phyloP scores from a whole-genome alignment of 2,888 invertebrate genomes.

The Himalopsyche kuldschensis region DNA sequence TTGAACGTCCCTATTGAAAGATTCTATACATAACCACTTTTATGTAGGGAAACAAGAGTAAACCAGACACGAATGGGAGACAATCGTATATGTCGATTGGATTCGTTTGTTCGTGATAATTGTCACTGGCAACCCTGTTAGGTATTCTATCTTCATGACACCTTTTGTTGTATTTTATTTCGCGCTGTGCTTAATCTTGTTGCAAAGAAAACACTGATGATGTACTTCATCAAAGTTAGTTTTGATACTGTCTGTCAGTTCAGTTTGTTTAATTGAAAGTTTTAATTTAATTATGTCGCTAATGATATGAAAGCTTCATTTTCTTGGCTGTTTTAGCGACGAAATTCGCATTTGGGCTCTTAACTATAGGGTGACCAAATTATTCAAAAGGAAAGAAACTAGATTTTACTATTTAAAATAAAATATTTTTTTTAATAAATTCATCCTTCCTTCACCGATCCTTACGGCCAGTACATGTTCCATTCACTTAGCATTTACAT shows the following conservation, averaged over 20 bases:
- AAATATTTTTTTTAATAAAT: no score
- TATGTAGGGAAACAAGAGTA: no score
- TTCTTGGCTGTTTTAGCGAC: neutral
- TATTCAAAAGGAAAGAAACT: neutral
- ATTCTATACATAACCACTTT: no score
- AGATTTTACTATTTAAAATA: no score
- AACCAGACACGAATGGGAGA: no score
- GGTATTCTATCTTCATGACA: neutral
- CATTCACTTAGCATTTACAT: no score
- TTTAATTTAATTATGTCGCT: neutral
- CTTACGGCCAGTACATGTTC: no score
- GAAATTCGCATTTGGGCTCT: neutral
- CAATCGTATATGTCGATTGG: no score
- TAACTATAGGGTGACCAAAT: neutral
- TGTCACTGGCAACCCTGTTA: neutral
- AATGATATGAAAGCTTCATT: neutral
- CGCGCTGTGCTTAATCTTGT: neutral
- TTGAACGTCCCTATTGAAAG: no score
- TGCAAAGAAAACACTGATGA: neutral
- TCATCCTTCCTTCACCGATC: no score
- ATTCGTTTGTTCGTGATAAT: no score
- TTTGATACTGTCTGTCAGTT: neutral
- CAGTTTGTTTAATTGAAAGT: neutral
- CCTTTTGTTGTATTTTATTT: neutral
- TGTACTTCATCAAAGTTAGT: neutral